phyloP scores from a whole-genome alignment of 1,140 invertebrate species.

The Macrobrachium rosenbergii region DNA sequence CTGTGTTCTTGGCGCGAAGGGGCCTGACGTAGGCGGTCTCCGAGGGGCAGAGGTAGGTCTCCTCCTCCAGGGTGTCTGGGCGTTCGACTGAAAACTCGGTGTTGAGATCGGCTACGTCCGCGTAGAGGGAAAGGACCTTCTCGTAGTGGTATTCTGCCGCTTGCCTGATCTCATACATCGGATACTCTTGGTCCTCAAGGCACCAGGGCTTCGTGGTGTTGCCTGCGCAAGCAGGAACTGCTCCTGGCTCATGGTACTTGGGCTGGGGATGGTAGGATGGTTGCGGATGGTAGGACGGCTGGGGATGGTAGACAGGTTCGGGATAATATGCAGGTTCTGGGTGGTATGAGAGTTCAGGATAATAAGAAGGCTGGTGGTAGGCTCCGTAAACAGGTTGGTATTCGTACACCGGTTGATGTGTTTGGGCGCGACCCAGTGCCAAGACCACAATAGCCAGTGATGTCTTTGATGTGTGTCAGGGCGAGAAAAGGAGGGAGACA shows the following conservation, averaged over 20 bases:
- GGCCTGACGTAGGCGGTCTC: constrained; percentile 52
- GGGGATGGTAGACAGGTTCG: neutral
- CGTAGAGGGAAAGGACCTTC: constrained; percentile 62
- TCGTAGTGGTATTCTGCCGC: constrained; percentile 64
- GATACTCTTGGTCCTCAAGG: constrained; percentile 66
- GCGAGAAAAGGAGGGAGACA: too few species aligned
- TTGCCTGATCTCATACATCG: constrained; percentile 63
- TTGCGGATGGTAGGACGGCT: constrained; percentile 10
- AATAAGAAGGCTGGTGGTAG: neutral
- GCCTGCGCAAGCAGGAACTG: constrained; percentile 53
- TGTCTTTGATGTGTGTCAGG: too few species aligned
- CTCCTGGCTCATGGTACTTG: constrained; percentile 20
- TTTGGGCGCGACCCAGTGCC: too few species aligned
- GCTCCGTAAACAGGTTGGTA: neutral
- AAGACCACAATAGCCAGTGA: too few species aligned
- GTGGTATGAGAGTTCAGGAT: neutral
- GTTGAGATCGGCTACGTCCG: constrained; percentile 36
- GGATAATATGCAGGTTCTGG: neutral
- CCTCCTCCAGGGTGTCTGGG: too few species aligned
- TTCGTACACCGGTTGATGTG: too few species aligned
- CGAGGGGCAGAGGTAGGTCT: too few species aligned
- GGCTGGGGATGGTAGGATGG: constrained; percentile 41
- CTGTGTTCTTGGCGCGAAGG: constrained; percentile 60
- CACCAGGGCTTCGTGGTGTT: constrained; percentile 67
- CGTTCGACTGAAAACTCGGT: too few species aligned